phyloP scores from a whole-genome alignment of 1,140 invertebrate genomes.

The Antheraea pernyi region DNA sequence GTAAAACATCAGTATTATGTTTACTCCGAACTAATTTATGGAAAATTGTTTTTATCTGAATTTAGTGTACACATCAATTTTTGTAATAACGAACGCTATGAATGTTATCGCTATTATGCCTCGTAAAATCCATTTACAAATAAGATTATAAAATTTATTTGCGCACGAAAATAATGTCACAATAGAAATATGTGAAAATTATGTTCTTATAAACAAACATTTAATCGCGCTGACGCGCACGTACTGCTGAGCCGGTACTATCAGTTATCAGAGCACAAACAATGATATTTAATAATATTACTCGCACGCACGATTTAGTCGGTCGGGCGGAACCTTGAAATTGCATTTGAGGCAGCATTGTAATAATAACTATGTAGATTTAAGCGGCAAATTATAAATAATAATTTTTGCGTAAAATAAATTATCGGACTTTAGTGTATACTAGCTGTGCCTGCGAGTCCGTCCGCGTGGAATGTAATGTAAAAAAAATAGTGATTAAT shows the following conservation, averaged over 20 bases:
- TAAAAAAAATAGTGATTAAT: too few species aligned
- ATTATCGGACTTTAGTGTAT: neutral
- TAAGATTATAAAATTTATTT: too few species aligned
- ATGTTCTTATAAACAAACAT: neutral
- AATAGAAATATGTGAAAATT: neutral
- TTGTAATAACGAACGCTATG: too few species aligned
- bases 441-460: neutral
- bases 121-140: too few species aligned
- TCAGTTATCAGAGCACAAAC: slow-evolving; percentile 40
- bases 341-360: slow-evolving; percentile 53
- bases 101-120: too few species aligned
- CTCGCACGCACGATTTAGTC: slow-evolving; percentile 30
- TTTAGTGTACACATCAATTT: too few species aligned
- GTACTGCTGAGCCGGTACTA: slow-evolving; percentile 19
- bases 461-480: too few species aligned
- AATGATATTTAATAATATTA: slow-evolving; percentile 30
- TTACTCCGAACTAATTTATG: neutral
- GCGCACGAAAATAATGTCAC: too few species aligned
- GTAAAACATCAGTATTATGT: neutral
- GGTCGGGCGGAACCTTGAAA: slow-evolving; percentile 43
- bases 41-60: too few species aligned
- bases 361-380: slow-evolving; percentile 48
- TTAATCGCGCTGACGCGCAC: neutral
- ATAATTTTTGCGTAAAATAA: slow-evolving; percentile 29
- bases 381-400: slow-evolving; percentile 45